Evolutionary conservation across 2,797 vertebrate species (phyloP).

Genomic region (Micrastur ruficollis): DNA sequence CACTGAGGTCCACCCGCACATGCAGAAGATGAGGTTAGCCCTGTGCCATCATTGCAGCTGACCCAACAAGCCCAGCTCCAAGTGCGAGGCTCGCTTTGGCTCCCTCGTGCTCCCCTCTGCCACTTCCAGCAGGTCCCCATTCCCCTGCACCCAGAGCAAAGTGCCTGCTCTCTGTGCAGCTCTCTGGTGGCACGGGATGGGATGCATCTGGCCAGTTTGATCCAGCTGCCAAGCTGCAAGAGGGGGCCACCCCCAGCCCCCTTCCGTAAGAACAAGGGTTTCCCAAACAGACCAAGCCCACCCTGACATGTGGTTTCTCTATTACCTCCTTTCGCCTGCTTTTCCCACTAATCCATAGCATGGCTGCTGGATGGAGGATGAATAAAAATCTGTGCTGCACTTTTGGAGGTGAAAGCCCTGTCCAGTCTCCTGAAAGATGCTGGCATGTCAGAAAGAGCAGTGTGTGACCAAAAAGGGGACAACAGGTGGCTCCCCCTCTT

Average conservation of each 20-base stretch:
- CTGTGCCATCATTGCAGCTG: background rate
- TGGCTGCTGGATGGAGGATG: background rate
- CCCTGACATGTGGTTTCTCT: background rate
- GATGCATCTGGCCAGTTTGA: background rate
- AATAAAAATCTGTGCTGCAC: background rate
- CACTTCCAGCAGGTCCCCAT: background rate
- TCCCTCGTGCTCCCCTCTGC: background rate
- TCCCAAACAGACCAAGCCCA: background rate
- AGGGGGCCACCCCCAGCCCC: background rate
- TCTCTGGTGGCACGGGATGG: background rate
- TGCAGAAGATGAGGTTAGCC: background rate
- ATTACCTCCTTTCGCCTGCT: rapidly evolving
- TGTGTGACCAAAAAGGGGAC: background rate
- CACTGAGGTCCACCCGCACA: background rate
- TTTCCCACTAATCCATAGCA: background rate
- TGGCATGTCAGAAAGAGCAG: background rate
- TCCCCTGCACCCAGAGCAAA: background rate
- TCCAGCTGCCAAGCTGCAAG: background rate
- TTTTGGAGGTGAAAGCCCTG: background rate
- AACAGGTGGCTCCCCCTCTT: background rate
- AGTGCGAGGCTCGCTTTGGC: rapidly evolving
- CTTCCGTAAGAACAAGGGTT: background rate
- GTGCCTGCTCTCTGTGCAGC: background rate
- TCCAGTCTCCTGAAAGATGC: background rate
- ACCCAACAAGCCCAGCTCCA: background rate